Conservation (phyloP, 1,140 invertebrate genomes). For the Drosophila azteca region DNA sequence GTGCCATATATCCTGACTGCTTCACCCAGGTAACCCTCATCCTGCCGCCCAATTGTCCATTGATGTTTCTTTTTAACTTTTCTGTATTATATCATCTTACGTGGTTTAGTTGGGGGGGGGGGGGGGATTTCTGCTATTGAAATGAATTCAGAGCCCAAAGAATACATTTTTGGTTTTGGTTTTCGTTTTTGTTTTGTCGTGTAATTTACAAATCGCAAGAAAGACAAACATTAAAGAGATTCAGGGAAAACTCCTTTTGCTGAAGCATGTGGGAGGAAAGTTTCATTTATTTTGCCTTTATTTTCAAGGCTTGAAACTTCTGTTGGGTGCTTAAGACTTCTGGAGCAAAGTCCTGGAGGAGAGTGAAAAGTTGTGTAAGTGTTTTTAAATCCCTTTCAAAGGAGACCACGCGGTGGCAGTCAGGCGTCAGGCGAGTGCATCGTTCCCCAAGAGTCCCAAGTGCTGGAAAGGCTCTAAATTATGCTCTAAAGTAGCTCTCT, state of each 20-base stretch:
- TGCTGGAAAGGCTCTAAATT: slow-evolving; percentile 39
- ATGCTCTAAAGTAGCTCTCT: slow-evolving; percentile 34
- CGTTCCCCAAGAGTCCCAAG: slow-evolving; percentile 23
- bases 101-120: slow-evolving; percentile 25
- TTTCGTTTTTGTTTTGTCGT: neutral
- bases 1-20: no score
- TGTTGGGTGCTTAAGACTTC: slow-evolving; percentile 39
- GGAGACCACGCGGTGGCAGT: slow-evolving; percentile 24
- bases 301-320: slow-evolving; percentile 50
- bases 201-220: slow-evolving; percentile 27
- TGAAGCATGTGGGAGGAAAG: slow-evolving; percentile 19
- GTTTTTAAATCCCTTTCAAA: slow-evolving; percentile 57
- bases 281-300: slow-evolving; percentile 13
- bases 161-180: slow-evolving; percentile 18
- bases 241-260: slow-evolving; percentile 30
- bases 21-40: slow-evolving; percentile 9
- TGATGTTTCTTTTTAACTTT: slow-evolving; percentile 47
- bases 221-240: slow-evolving; percentile 9
- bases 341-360: slow-evolving; percentile 22
- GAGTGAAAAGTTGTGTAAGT: slow-evolving; percentile 64
- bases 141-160: slow-evolving; percentile 10
- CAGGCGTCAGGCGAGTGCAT: slow-evolving; percentile 38
- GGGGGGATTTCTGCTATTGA: slow-evolving; percentile 22
- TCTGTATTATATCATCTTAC: slow-evolving; percentile 43
- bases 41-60: slow-evolving; percentile 20